Evolutionary conservation across 2,797 vertebrate genomes (phyloP).

Genomic region (Ctenochaetus hawaiiensis): DNA sequence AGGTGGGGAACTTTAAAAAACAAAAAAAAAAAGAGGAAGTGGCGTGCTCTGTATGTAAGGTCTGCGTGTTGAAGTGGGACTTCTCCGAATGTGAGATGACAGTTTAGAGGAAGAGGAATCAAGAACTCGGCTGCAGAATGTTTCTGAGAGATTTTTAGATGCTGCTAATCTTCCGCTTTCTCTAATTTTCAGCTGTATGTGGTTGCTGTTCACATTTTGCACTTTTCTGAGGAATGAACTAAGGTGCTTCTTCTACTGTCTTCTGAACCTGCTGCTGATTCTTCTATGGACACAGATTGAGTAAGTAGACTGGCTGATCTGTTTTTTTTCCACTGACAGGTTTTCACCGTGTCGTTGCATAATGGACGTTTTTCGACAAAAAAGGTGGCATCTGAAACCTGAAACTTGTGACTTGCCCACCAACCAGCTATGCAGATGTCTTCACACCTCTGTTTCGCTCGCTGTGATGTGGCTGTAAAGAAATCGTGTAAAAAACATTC

Average conservation of each 20-base stretch:
- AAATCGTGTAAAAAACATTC: background rate
- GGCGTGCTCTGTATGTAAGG: conserved; percentile 20
- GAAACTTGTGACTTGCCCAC: background rate
- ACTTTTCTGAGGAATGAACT: conserved; percentile 70
- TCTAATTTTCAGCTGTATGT: conserved; percentile 60
- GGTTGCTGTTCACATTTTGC: conserved; percentile 63
- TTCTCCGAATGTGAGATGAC: conserved; percentile 43
- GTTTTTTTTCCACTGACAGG: background rate
- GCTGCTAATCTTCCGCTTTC: conserved; percentile 58
- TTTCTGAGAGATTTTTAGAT: conserved; percentile 27
- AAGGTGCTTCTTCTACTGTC: conserved; percentile 65
- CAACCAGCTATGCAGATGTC: too few species aligned
- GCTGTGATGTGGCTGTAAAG: background rate
- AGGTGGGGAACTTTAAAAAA: conserved; percentile 56
- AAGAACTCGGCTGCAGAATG: conserved; percentile 43
- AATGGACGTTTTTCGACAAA: background rate
- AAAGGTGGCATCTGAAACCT: background rate
- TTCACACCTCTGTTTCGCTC: background rate
- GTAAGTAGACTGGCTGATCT: conserved; percentile 59
- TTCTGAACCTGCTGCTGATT: conserved; percentile 68
- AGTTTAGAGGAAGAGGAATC: conserved; percentile 73
- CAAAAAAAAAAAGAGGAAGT: conserved; percentile 71
- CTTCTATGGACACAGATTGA: conserved; percentile 77
- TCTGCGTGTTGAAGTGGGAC: conserved; percentile 35
- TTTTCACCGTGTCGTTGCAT: background rate